Conservation (phyloP, 2,888 invertebrate species). For the Dichetophora obliterata region DNA sequence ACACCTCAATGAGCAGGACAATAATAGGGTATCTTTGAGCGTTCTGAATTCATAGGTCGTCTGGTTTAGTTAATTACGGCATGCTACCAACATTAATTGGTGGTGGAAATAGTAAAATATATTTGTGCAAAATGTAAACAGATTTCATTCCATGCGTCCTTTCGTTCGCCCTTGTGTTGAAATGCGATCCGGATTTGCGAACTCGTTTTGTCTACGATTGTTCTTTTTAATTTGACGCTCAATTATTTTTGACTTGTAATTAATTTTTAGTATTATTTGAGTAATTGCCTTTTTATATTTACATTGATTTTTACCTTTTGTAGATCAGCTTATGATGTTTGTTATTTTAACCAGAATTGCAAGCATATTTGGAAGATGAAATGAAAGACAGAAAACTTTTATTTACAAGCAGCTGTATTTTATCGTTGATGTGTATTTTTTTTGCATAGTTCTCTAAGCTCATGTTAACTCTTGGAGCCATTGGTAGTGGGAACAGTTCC, state of each 20-base stretch:
- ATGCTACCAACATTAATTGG: slow-evolving; percentile 24
- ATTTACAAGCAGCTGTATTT: not conserved
- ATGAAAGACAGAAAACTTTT: not conserved
- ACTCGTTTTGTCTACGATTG: slow-evolving; percentile 25
- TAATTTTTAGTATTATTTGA: slow-evolving; percentile 47
- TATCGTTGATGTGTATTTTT: not conserved
- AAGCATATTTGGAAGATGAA: not conserved
- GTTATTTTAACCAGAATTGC: not conserved
- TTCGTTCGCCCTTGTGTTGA: not conserved
- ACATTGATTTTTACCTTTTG: slow-evolving; percentile 32
- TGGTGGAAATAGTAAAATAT: slow-evolving; percentile 23
- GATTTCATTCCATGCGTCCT: not conserved
- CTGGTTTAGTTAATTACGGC: slow-evolving; percentile 12
- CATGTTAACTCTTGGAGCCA: not conserved
- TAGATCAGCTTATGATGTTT: slow-evolving; percentile 16
- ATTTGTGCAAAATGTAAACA: slow-evolving; percentile 19
- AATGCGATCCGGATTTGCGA: slow-evolving; percentile 23
- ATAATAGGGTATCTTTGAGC: not conserved
- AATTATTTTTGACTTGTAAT: slow-evolving; percentile 43
- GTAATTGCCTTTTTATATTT: slow-evolving; percentile 52
- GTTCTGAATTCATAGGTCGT: not conserved
- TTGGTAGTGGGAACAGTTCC: not conserved
- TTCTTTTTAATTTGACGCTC: slow-evolving; percentile 29
- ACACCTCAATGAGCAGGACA: slow-evolving; percentile 2
- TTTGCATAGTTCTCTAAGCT: not conserved